Base-by-base conservation (phyloP, 2,797 vertebrate genomes). In the Dendrocincla tyrannina region DNA sequence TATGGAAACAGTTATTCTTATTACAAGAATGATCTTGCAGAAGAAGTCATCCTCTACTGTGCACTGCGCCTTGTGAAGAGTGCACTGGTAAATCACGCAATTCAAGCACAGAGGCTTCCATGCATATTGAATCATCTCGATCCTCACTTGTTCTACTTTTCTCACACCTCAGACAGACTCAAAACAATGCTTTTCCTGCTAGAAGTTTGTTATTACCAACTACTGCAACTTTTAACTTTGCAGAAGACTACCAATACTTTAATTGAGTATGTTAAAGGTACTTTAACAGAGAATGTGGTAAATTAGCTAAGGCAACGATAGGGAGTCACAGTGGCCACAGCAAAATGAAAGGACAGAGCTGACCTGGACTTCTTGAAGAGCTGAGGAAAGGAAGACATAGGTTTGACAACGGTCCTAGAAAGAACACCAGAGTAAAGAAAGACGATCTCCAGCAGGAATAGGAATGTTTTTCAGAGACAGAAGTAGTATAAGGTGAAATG, bases 71-170 rank as follows among this genome's bases (percentile, higher is more conserved):
- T 39, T 27, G 18, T 15, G 44, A 30, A 68, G 22, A 1, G 5
- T 7, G 11, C 24, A 9, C 58, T 27, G 10, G 28, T 41, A 64
- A 80, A 67, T 37, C 37, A 52, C 0, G 0, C 47, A 39, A 23
- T 17, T 79, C 41, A 74, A 32, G 49, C 46, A 46, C 24, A 25
- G 22, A 86, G 7, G 14, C 60, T 82, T 67, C 52, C 30, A 63
- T 4, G 41, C 11, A 19, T 5, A 30, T 37, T 42, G 46, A 10
- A 6, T 78, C 82, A 52, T 42, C 35, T 53, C 85, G 55, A 49
- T 35, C 49, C 32, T 30, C n/a, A 37, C 39, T 73, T 27, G 5
- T 63, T 58, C 62, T 82, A 33, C 20, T 6, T 60, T 83, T 52
- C 33, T 32, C 16, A 41, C 33, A 50, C 46, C 53, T 66, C 25